These are phyloP conservation scores for Ptychodera flava DNA, from an alignment of 35 echinoderm and acorn worm genomes.

Conservation along the genomic window DNA sequence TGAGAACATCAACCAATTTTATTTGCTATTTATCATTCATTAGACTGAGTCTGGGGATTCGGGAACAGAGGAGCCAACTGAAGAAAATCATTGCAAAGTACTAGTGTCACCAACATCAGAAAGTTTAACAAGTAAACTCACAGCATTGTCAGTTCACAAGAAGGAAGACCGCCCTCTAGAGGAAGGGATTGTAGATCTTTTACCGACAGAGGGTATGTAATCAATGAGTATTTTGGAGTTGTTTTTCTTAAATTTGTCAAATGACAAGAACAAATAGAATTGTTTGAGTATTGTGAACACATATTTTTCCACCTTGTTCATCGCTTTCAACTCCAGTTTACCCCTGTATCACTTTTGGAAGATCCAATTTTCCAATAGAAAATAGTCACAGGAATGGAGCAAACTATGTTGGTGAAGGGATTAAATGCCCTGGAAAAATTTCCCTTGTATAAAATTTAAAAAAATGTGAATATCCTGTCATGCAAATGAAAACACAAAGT, in stretches of 20 bases:
- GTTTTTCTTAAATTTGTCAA: not conserved
- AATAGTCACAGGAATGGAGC: too few relatives aligned
- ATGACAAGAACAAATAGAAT: not conserved
- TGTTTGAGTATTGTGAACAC: too few relatives aligned
- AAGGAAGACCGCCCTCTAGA: not conserved
- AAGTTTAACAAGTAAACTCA: not conserved
- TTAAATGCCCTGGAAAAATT: too few relatives aligned
- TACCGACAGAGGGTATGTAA: conserved; percentile 14
- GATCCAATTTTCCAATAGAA: too few relatives aligned
- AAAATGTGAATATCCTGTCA: too few relatives aligned
- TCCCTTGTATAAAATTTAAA: too few relatives aligned
- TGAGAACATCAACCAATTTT: too few relatives aligned
- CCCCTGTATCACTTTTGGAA: too few relatives aligned
- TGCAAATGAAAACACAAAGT: too few relatives aligned
- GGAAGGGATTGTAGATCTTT: conserved; percentile 8
- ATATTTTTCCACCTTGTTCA: too few relatives aligned
- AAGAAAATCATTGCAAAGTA: not conserved
- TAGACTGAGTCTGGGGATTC: conserved; percentile 16
- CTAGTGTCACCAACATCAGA: conserved; percentile 6
- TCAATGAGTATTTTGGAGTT: not conserved
- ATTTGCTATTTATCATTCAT: not conserved
- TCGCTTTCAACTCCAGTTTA: too few relatives aligned
- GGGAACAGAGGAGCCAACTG: conserved; percentile 11
- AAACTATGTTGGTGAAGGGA: too few relatives aligned
- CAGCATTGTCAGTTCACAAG: conserved; percentile 5